Conservation (phyloP, 2,797 vertebrate species). For the Coilia nasus region DNA sequence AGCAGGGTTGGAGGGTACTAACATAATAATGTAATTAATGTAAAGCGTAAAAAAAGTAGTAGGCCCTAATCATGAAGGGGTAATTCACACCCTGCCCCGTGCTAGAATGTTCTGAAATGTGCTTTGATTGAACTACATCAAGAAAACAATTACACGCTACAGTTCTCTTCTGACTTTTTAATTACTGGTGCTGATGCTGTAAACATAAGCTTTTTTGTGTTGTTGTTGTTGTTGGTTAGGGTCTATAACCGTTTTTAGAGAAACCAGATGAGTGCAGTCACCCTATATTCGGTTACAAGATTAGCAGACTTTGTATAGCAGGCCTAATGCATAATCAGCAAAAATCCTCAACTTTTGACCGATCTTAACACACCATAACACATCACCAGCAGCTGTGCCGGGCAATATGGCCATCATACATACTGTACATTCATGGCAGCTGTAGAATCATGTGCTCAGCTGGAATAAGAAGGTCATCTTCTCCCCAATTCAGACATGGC, state of each 20-base stretch:
- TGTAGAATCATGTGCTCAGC: background rate
- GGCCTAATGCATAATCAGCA: too few species aligned
- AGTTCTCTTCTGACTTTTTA: constrained; percentile 70
- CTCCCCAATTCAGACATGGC: background rate
- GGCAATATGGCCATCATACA: background rate
- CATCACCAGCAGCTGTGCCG: background rate
- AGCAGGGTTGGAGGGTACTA: too few species aligned
- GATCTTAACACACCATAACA: too few species aligned
- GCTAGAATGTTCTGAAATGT: constrained; percentile 53
- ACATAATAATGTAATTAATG: too few species aligned
- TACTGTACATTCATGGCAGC: background rate
- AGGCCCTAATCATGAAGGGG: too few species aligned
- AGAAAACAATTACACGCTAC: constrained; percentile 72
- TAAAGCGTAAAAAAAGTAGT: too few species aligned
- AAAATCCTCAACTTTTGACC: too few species aligned
- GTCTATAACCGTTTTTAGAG: background rate
- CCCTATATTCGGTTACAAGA: background rate
- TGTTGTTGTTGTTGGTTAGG: background rate
- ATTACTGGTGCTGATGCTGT: constrained; percentile 51
- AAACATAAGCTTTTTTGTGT: background rate
- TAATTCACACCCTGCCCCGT: constrained; percentile 31
- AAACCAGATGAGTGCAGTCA: constrained; percentile 5
- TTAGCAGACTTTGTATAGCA: too few species aligned
- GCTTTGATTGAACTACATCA: constrained; percentile 52
- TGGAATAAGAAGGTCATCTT: background rate